A percentile compares a stretch with the other conserved stretches of the same genome.
These are phyloP conservation scores for Raphicerus campestris DNA, from an alignment of 2,113 vertebrate genomes.

Conservation along the genomic window DNA sequence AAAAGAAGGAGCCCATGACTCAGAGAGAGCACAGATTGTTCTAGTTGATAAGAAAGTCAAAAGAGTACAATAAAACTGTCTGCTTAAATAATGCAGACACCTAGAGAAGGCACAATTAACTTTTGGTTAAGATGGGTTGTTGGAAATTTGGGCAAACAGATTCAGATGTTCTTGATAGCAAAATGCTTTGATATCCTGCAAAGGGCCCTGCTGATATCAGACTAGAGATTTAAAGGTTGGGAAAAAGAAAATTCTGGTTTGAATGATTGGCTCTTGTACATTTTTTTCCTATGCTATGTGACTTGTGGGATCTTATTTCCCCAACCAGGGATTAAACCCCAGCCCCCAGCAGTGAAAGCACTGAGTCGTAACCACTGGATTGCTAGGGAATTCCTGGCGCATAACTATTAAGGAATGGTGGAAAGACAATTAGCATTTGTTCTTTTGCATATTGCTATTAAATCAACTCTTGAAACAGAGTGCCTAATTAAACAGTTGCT, in stretches of 20 bases:
- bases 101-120: neutral
- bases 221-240: neutral
- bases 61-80: neutral
- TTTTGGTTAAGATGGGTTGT: neutral
- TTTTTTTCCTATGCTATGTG: neutral
- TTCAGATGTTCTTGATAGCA: neutral
- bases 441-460: neutral
- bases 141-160: neutral
- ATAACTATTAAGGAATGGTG: neutral
- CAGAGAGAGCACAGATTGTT: constrained; percentile 56
- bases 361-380: neutral
- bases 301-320: neutral
- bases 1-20: constrained; percentile 43
- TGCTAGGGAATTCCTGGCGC: neutral
- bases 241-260: neutral
- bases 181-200: neutral
- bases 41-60: constrained; percentile 48
- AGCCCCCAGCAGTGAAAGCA: neutral
- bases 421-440: neutral
- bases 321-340: neutral
- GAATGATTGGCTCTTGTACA: neutral
- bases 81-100: neutral
- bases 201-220: neutral
- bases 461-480: neutral
- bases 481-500: neutral